These are phyloP conservation scores for Tiphia femorata DNA, from an alignment of 2,888 invertebrate species.

Conservation along the genomic window DNA sequence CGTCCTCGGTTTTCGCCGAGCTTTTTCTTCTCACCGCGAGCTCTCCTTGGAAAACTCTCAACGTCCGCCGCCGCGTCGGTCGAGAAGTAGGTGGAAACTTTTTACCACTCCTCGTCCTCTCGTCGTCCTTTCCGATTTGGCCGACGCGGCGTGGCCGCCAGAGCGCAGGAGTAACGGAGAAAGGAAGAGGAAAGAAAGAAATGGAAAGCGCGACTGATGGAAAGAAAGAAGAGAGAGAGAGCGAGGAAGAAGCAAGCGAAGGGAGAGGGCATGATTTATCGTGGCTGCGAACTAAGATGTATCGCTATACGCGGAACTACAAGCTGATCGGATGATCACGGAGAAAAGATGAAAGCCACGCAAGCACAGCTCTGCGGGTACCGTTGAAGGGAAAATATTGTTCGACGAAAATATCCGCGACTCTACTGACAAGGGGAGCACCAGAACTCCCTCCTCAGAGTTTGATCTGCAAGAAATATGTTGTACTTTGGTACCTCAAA, in stretches of 20 bases:
- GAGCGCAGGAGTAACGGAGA: too few relatives aligned
- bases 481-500: too few relatives aligned
- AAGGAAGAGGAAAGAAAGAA: not conserved
- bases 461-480: too few relatives aligned
- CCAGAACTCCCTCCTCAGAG: too few relatives aligned
- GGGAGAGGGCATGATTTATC: constrained; percentile 38
- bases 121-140: constrained; percentile 12
- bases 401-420: too few relatives aligned
- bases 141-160: too few relatives aligned
- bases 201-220: not conserved
- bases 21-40: constrained; percentile 13
- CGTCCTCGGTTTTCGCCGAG: not conserved
- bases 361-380: too few relatives aligned
- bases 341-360: too few relatives aligned
- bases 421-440: too few relatives aligned
- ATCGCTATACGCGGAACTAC: constrained; percentile 9
- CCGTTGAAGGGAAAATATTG: too few relatives aligned
- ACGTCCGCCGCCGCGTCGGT: constrained; percentile 21
- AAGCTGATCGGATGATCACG: constrained; percentile 21
- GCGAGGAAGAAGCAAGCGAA: not conserved
- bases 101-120: constrained; percentile 3
- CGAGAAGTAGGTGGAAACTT: constrained; percentile 33
- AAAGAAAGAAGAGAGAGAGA: not conserved
- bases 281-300: constrained; percentile 26
- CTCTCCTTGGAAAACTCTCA: constrained; percentile 34